Base-by-base conservation (phyloP, 2,888 invertebrate species). In the Oeneis ivallda region DNA sequence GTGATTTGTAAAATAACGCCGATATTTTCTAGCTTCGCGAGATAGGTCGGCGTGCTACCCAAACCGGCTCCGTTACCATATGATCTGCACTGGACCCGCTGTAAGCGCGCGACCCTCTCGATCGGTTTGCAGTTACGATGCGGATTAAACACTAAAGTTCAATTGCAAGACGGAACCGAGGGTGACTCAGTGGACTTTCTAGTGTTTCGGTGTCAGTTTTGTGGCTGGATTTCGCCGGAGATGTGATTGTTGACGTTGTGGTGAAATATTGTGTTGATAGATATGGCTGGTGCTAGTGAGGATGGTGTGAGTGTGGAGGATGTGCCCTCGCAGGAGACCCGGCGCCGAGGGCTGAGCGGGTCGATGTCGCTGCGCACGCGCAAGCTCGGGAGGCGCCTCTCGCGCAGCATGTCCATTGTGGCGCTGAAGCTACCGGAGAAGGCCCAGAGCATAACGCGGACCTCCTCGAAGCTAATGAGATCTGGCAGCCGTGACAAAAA, bases 391-490 rank as follows among this genome's bases (percentile, higher is more conserved):
- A 86, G 93, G 70, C 86, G 92, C 45, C 85, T 93, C 64, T 93
- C 93, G 58, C 89, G 93, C 71, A 91, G 93, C 76, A 91, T 93
- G 87, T 93, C 93, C 32, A 90, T 93, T 64, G 93, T 93, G 67
- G 91, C 93, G 52, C 81, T 92, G 64, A 92, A 93, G 78, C 75
- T 92, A 67, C 92, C 94, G 26, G 93, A 93, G 76, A 92, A 94
- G 78, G 94, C 94, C 47, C 93, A 93, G 70, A 93, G 92, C 75
- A 92, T 94, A 72, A 93, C 93, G 62, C 90, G 93, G 68, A 87
- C 93, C 45, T 91, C 94, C 2, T 93, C 94, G 4, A 92, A 94
- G 76, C 90, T 94, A 62, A 93, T 94, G 75, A 87, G 90, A 69
- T 87, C 93, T 64, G 93, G 92, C 53, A 92, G 90, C 71, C 88